Evolutionary conservation across 2,113 vertebrate species (phyloP).

Genomic region (Prochilodus magdalenae): DNA sequence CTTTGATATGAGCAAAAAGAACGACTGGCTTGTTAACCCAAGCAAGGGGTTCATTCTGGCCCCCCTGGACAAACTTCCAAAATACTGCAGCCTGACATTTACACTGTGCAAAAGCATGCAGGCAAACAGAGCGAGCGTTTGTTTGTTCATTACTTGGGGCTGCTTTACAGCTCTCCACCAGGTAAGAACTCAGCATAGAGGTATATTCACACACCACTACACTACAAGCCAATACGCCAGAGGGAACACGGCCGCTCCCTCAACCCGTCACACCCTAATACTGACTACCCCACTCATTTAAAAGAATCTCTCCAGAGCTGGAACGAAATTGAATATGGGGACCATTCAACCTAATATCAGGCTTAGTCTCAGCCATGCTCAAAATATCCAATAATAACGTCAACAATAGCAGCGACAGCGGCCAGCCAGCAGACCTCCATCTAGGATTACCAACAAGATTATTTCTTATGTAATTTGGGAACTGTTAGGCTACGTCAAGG

Average conservation of each 20-base stretch:
- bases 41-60: background rate
- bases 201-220: slow-evolving; percentile 15
- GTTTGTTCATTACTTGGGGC: slow-evolving; percentile 23
- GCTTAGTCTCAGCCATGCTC: slow-evolving; percentile 33
- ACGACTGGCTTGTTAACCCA: background rate
- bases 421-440: slow-evolving; percentile 39
- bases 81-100: slow-evolving; percentile 26
- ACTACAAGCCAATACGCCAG: background rate
- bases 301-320: background rate
- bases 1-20: slow-evolving; percentile 8
- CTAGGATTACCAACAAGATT: slow-evolving; percentile 53
- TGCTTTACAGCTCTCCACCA: slow-evolving; percentile 15
- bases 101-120: slow-evolving; percentile 20
- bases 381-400: slow-evolving; percentile 38
- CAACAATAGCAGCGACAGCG: slow-evolving; percentile 34
- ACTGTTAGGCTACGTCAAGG: slow-evolving; percentile 14
- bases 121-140: slow-evolving; percentile 47
- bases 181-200: slow-evolving; percentile 20
- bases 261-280: background rate
- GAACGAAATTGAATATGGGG: background rate
- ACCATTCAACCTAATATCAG: background rate
- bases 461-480: slow-evolving; percentile 51
- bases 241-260: background rate
- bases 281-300: background rate
- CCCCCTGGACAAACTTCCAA: background rate